Evolutionary conservation across 2,797 vertebrate genomes (phyloP).

Genomic region (Numenius phaeopus): DNA sequence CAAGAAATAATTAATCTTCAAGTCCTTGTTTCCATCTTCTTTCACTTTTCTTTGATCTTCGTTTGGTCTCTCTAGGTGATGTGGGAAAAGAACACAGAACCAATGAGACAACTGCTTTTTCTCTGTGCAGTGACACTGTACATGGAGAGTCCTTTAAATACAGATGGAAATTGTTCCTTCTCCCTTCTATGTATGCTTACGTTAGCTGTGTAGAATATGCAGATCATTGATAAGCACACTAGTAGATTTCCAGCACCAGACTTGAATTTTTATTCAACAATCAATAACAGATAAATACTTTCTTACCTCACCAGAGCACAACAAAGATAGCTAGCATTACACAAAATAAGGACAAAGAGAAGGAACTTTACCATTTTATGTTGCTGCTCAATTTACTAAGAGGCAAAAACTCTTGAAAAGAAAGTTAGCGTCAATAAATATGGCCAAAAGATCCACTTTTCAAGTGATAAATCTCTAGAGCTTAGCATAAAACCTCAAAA

Average conservation of each 20-base stretch:
- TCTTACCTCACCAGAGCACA: not conserved
- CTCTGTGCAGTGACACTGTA: not conserved
- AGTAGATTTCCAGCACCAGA: not conserved
- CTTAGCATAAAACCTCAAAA: slow-evolving; percentile 8
- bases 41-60: not conserved
- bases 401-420: not conserved
- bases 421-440: slow-evolving; percentile 37
- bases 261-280: not conserved
- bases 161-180: not conserved
- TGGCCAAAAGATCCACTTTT: not conserved
- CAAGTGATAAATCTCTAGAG: slow-evolving; percentile 17
- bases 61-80: not conserved
- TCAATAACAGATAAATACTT: not conserved
- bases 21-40: not conserved
- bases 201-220: not conserved
- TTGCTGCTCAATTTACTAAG: not conserved
- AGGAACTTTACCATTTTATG: not conserved
- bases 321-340: not conserved
- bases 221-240: not conserved
- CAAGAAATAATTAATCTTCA: not conserved
- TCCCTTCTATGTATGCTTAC: not conserved
- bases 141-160: not conserved
- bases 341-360: not conserved
- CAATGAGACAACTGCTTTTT: not conserved
- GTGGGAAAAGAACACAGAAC: not conserved